Base-by-base conservation (phyloP, 2,888 invertebrate species). In the Cheilosia variabilis region DNA sequence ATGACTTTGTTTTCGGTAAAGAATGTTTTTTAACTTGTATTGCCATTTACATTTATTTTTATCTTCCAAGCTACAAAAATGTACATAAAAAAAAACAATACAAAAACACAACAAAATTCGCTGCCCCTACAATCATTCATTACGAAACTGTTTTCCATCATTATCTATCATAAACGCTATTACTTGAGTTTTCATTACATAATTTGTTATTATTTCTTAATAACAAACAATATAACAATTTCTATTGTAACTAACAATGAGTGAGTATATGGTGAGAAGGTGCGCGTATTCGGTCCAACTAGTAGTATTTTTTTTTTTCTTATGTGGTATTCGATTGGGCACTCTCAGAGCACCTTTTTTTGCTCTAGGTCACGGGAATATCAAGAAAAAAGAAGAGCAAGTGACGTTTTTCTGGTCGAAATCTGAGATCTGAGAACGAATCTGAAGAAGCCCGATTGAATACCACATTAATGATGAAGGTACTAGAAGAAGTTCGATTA, bases 1-100 rank as follows among this genome's bases (percentile, higher is more conserved):
- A 90, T 89, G 88, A 92, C 91, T 88, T 89, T 91, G 78, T 92
- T 93, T 89, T 89, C 90, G 93, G 93, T 94, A 93, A 92, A 89
- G 78, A 87, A 41, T 47, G 10, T 45, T 45, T 45, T 45, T 22
- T 72, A 6, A 37, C 13, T 37, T 37, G 37, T 52, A 50, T 31
- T 34, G 22, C 24, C 13, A 50, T 71, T 37, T 37, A 24, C 24
- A 37, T 31, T 50, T 37, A 9, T 31, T 31, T 31, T 84, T 10
- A 10, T 10, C 13, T 37, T 10, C 34, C 34, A 37, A 37, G 57
- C 5, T 19, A 57, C 4, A 34, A 34, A 34, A 34, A 31, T 34
- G 9, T 15, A 31, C 31, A 15, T 65, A 50, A 34, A 9, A 22
- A 15, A 7, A 9, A 19, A 22, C 4, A 13, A 19, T 4, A n/a